Evolutionary conservation across 2,888 invertebrate species (phyloP).

Genomic region (Uloborus plumipes): DNA sequence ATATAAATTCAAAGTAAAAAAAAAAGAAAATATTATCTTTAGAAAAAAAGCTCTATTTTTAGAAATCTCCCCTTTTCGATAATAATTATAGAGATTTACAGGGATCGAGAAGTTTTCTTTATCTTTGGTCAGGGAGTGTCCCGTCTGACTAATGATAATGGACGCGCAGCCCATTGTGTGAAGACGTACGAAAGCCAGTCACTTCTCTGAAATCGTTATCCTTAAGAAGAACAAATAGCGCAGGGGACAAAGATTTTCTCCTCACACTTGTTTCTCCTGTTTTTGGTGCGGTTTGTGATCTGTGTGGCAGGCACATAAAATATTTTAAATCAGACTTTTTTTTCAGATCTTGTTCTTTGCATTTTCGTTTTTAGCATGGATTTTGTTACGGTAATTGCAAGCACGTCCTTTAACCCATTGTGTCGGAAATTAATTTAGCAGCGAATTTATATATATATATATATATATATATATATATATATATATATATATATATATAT

Average conservation of each 20-base stretch:
- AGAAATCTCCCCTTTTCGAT: constrained; percentile 9
- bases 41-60: not conserved
- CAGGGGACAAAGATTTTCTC: constrained; percentile 25
- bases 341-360: no score
- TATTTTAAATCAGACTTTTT: no score
- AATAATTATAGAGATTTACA: constrained; percentile 45
- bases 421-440: no score
- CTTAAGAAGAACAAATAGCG: constrained; percentile 45
- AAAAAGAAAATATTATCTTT: no score
- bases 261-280: not conserved
- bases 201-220: constrained; percentile 34
- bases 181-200: constrained; percentile 36
- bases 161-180: constrained; percentile 35
- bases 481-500: no score
- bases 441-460: no score
- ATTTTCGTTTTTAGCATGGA: no score
- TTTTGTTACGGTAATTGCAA: no score
- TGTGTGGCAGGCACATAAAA: not conserved
- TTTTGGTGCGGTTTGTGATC: not conserved
- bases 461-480: no score
- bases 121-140: constrained; percentile 37
- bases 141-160: constrained; percentile 41
- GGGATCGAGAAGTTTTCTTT: constrained; percentile 30
- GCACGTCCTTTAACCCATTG: no score
- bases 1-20: no score